phyloP scores from a whole-genome alignment of 1,140 invertebrate species.

The Drosophila santomea region DNA sequence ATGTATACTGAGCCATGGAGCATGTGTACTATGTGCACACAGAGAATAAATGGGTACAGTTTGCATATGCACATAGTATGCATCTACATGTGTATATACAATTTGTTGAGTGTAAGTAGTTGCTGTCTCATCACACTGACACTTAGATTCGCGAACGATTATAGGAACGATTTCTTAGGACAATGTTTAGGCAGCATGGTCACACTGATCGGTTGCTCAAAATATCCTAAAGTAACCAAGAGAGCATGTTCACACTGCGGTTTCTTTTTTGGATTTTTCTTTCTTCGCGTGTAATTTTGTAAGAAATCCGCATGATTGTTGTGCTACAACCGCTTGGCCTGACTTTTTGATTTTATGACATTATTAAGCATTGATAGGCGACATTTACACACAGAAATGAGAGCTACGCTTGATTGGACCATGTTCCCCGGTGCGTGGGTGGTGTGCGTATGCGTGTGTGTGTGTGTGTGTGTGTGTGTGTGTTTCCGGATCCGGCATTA shows the following conservation, averaged over 20 bases:
- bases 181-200: neutral
- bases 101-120: neutral
- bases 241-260: neutral
- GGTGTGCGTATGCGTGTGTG: neutral
- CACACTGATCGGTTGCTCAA: neutral
- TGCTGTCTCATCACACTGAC: neutral
- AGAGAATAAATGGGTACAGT: conserved; percentile 1
- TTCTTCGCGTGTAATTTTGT: neutral
- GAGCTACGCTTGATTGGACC: conserved; percentile 34
- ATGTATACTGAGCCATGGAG: conserved; percentile 12
- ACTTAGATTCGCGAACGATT: neutral
- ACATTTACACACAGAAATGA: conserved; percentile 35
- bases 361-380: conserved; percentile 72
- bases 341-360: conserved; percentile 63
- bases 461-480: conserved; percentile 1
- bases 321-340: conserved; percentile 9
- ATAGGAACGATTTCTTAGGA: too few species aligned
- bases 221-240: neutral
- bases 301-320: conserved; percentile 32
- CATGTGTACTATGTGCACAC: conserved; percentile 2
- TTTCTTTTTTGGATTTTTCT: neutral
- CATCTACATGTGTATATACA: neutral
- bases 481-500: conserved; percentile 41
- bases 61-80: neutral
- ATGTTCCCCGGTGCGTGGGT: conserved; percentile 1